phyloP scores from a whole-genome alignment of 2,888 invertebrate species.

The Lepidochrysops patricia region DNA sequence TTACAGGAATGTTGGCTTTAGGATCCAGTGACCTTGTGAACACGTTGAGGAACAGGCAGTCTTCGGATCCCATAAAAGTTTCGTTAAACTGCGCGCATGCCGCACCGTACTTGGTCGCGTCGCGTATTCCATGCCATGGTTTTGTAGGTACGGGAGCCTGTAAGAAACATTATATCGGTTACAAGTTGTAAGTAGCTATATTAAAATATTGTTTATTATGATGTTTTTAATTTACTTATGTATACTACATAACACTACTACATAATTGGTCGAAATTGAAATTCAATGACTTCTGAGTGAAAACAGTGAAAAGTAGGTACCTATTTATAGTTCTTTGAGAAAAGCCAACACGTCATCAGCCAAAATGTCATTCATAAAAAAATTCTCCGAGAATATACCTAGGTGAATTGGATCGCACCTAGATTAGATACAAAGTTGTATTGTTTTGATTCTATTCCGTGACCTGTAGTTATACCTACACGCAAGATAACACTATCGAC shows the following conservation, averaged over 20 bases:
- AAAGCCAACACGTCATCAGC: too few species aligned
- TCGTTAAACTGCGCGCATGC: slow-evolving; percentile 41
- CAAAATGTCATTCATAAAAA: too few species aligned
- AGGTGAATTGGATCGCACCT: too few species aligned
- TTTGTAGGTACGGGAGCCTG: slow-evolving; percentile 40
- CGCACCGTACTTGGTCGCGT: slow-evolving; percentile 38
- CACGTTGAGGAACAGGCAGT: slow-evolving; percentile 44
- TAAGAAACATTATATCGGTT: slow-evolving; percentile 17
- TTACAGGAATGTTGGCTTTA: slow-evolving; percentile 38
- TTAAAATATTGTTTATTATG: too few species aligned
- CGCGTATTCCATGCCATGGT: slow-evolving; percentile 38
- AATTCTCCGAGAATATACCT: too few species aligned
- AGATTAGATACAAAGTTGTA: neutral
- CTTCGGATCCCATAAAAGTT: slow-evolving; percentile 34
- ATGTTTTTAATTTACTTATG: too few species aligned
- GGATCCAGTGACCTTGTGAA: slow-evolving; percentile 33
- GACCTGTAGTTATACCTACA: too few species aligned
- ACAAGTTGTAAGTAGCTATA: neutral
- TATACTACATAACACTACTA: too few species aligned
- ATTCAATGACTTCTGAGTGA: too few species aligned
- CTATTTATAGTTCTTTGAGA: too few species aligned
- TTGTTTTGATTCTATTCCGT: neutral
- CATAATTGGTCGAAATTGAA: too few species aligned
- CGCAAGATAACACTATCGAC: neutral
- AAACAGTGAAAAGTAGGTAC: neutral